Evolutionary conservation across 2,888 invertebrate genomes (phyloP), one percentile per base, ranked within the genome.

Genomic region (Drosophila mettleri): DNA sequence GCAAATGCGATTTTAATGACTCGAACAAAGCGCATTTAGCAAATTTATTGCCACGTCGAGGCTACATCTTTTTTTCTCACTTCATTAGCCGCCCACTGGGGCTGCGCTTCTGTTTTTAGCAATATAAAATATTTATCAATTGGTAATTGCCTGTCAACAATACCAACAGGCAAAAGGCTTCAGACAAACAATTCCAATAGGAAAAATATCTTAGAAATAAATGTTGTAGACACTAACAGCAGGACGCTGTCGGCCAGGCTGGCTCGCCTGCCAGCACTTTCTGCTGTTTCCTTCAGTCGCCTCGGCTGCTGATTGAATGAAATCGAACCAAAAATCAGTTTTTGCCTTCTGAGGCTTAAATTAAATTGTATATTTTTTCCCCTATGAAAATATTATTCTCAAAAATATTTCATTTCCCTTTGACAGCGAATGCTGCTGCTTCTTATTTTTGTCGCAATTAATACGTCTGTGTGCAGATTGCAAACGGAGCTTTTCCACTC

Each of bases 1-100:
- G 68, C 89, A 84, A 84, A 85, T 85, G 84, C 74, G 84, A 81
- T 85, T 85, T 85, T 85, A 85, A 85, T 85, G 84, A 85, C 89
- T 87, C 77, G 55, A 87, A 89, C 89, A 85, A 89, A 72, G 89
- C 69, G 65, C 82, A 87, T 85, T 85, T 85, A 81, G 69, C 66
- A 70, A 79, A 85, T 85, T 85, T 85, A 85, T 87, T 81, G 68
- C 86, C 52, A 62, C 70, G 67, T 71, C 80, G 68, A 71, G 43
- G 69, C 61, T 62, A 65, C 63, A 34, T 38, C 20, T 33, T 49
- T 48, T 36, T 29, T 43, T 18, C 51, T 34, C 31, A 27, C 39
- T 57, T 48, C 41, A 10, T 38, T 34, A 33, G 39, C 5, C 22
- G 9, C n/a, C n/a, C n/a, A n/a, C n/a, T n/a, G n/a, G n/a, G n/a